phyloP scores from a whole-genome alignment of 2,888 invertebrate species.

The Arrhopalites spinosus region DNA sequence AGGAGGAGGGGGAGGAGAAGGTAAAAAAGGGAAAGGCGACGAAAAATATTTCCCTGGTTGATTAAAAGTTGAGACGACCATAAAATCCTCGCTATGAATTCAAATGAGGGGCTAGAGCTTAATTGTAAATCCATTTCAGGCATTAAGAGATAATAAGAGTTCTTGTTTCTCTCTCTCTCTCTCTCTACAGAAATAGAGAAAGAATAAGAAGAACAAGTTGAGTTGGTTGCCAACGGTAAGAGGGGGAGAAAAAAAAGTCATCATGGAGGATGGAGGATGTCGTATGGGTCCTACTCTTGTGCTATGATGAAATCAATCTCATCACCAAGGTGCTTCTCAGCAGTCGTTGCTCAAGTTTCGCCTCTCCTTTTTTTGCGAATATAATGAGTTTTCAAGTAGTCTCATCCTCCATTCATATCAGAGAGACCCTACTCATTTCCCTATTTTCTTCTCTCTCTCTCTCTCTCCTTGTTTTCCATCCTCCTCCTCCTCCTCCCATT shows the following conservation, averaged over 20 bases:
- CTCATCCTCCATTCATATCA: background rate
- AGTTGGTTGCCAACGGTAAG: background rate
- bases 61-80: constrained; percentile 39
- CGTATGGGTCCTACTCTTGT: background rate
- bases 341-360: constrained; percentile 19
- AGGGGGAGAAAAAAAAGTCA: constrained; percentile 26
- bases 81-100: constrained; percentile 37
- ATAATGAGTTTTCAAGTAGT: constrained; percentile 38
- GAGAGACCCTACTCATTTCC: background rate
- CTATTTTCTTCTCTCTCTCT: background rate
- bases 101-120: constrained; percentile 36
- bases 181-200: background rate
- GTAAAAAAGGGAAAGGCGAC: background rate
- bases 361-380: constrained; percentile 18
- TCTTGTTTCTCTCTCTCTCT: constrained; percentile 8
- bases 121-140: constrained; percentile 39
- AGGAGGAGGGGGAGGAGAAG: background rate
- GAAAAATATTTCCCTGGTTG: constrained; percentile 36
- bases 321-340: constrained; percentile 34
- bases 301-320: constrained; percentile 39
- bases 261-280: constrained; percentile 3
- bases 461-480: background rate
- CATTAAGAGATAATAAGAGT: constrained; percentile 39
- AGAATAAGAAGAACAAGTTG: background rate
- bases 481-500: background rate